Evolutionary conservation across 2,888 invertebrate genomes (phyloP).

Genomic region (Phortica okadai): DNA sequence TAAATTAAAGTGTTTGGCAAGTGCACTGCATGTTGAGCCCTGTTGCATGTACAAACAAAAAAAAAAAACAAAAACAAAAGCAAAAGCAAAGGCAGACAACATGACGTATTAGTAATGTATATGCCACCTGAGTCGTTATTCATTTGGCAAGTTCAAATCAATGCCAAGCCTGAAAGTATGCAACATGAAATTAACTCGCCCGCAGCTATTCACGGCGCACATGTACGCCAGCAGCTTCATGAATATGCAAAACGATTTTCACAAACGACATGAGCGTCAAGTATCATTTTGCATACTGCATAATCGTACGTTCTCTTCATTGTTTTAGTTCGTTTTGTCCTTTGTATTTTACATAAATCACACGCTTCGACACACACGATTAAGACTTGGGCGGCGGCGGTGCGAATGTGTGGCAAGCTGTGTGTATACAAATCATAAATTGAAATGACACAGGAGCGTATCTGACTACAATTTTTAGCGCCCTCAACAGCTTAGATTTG

Average conservation of each 20-base stretch:
- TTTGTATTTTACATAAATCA: constrained; percentile 62
- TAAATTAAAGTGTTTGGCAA: neutral
- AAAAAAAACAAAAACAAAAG: neutral
- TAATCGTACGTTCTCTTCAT: neutral
- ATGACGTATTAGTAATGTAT: neutral
- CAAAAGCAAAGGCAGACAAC: neutral
- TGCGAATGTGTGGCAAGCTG: neutral
- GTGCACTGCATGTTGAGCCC: neutral
- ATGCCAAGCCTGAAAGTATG: constrained; percentile 24
- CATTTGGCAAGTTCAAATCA: constrained; percentile 19
- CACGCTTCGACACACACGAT: constrained; percentile 46
- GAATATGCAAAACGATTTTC: constrained; percentile 9
- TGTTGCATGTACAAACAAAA: neutral
- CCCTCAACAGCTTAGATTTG: neutral
- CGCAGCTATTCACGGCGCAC: neutral
- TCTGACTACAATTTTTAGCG: neutral
- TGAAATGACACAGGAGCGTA: neutral
- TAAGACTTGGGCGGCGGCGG: neutral
- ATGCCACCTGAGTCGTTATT: neutral
- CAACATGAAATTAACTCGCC: constrained; percentile 5
- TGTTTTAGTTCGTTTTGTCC: constrained; percentile 35
- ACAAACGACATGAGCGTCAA: constrained; percentile 20
- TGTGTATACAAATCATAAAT: neutral
- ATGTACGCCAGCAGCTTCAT: constrained; percentile 8
- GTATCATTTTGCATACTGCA: constrained; percentile 1